phyloP scores from a whole-genome alignment of 2,113 vertebrate genomes.

The Suncus etruscus region DNA sequence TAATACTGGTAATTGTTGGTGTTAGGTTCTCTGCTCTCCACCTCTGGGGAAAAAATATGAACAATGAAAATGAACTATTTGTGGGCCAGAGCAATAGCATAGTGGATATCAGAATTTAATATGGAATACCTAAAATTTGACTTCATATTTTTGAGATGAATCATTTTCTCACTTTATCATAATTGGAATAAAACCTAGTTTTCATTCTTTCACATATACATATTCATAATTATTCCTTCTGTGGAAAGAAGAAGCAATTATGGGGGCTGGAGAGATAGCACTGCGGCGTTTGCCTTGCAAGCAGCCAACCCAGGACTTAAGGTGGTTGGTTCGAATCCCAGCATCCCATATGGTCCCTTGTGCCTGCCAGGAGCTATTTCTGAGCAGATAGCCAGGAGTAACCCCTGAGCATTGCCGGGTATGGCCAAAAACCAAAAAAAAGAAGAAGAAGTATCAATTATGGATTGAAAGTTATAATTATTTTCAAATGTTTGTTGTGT shows the following conservation, averaged over 20 bases:
- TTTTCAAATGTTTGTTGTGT: conserved; percentile 50
- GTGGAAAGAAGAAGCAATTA: conserved; percentile 19
- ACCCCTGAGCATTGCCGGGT: too few relatives aligned
- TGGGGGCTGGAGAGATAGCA: conserved; percentile 1
- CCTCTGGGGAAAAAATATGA: not conserved
- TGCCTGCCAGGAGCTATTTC: too few relatives aligned
- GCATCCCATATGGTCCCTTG: too few relatives aligned
- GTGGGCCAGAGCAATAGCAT: not conserved
- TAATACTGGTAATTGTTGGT: not conserved
- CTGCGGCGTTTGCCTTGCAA: too few relatives aligned
- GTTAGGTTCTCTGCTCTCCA: not conserved
- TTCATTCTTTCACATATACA: not conserved
- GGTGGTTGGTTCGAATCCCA: too few relatives aligned
- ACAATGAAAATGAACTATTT: conserved; percentile 15
- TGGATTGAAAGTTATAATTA: not conserved
- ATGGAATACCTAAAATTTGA: conserved; percentile 38
- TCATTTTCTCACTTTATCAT: not conserved
- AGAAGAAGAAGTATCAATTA: not conserved
- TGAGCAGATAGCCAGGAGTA: too few relatives aligned
- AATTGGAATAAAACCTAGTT: conserved; percentile 26
- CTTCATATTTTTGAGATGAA: conserved; percentile 31
- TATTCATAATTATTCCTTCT: not conserved
- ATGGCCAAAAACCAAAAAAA: too few relatives aligned
- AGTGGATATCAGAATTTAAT: not conserved
- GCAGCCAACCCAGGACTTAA: too few relatives aligned